Base-by-base conservation (phyloP, 1,140 invertebrate species). In the Sitobion miscanthi region DNA sequence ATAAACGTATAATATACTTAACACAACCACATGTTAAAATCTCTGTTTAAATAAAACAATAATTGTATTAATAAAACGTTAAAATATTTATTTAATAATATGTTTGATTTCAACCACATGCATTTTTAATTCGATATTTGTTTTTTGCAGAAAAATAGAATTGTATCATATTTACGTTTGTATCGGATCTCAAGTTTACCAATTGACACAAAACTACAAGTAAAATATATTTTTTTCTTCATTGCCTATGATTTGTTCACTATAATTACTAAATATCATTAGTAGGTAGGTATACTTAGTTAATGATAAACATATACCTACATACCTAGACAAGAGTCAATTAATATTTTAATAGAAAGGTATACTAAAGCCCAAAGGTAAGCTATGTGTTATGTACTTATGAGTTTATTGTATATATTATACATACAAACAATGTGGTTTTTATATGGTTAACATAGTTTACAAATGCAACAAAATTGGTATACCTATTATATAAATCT, bases 131-230 rank as follows among this genome's bases (percentile, higher is more conserved):
- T 23, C 8, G 11, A 23, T 45, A 14, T 85, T 45, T 42, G 9
- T 86, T 30, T 14, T 87, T 87, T 49, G 0, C 45, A 87, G 85
- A 87, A n/a, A 49, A 87, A 49, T 14, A 47, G 11, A 38, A 87
- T 87, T 5, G 30, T 87, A 47, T 87, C 85, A 47, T 87, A 87
- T n/a, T 87, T 87, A n/a, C 42, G 85, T 47, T 87, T 47, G 8
- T 23, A 4, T 14, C 42, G 30, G 25, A 87, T 87, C 49, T 87
- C 85, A 30, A 87, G n/a, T 49, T 47, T 47, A 14, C 85, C 42
- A 23, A 11, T 87, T 7, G 42, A 47, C 14, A 47, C 47, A 87
- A 87, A 49, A 49, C 17, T 25, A n/a, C 85, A 87, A 87, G 85
- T 87, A 87, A 87, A 86, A 62, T 62, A 62, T 62, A 62, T 62